Percentiles rank a stretch among this genome's conserved stretches.
Conservation (phyloP, 2,113 vertebrate species). For the Carassius carassius region DNA sequence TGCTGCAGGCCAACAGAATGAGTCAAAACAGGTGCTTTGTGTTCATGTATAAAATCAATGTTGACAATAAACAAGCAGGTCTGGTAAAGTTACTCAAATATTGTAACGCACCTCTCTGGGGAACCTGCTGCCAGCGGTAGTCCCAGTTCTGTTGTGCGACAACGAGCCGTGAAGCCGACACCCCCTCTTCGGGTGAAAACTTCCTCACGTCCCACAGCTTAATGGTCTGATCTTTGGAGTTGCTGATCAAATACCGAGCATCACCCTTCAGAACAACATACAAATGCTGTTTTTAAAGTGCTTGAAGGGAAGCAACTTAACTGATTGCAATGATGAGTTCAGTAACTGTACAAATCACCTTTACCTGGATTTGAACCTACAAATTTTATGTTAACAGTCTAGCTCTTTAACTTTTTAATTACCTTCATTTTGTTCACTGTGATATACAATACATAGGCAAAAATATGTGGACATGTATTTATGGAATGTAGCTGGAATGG, state of each 20-base stretch:
- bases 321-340: too few relatives aligned
- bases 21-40: too few relatives aligned
- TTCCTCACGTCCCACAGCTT: constrained; percentile 91
- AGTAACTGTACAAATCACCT: too few relatives aligned
- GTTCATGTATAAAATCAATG: background rate
- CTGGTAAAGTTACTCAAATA: background rate
- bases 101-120: constrained; percentile 81
- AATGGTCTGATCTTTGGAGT: constrained; percentile 94
- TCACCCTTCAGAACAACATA: constrained; percentile 77
- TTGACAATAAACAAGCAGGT: background rate
- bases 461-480: too few relatives aligned
- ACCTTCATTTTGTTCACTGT: too few relatives aligned
- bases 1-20: constrained; percentile 66
- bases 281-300: background rate
- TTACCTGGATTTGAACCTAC: too few relatives aligned
- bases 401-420: too few relatives aligned
- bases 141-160: constrained; percentile 95
- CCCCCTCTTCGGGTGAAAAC: constrained; percentile 86
- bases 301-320: too few relatives aligned
- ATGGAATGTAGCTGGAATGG: too few relatives aligned
- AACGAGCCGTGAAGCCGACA: constrained; percentile 86
- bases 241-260: constrained; percentile 90
- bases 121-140: constrained; percentile 93
- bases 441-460: too few relatives aligned
- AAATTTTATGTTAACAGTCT: too few relatives aligned